These are phyloP conservation scores for Watersipora subatra DNA, from an alignment of 1,140 invertebrate genomes.

Conservation along the genomic window DNA sequence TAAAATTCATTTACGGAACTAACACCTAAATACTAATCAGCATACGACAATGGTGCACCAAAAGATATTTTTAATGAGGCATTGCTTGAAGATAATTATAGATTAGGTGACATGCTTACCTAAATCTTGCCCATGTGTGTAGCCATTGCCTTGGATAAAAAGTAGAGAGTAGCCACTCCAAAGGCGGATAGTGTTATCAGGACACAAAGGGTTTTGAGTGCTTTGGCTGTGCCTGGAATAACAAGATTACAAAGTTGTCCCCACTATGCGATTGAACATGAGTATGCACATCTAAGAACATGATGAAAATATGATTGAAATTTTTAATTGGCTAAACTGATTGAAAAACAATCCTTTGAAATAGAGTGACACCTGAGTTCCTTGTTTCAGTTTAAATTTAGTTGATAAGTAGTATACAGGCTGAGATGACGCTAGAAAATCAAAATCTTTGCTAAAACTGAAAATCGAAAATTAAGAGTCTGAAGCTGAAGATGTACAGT, in stretches of 20 bases:
- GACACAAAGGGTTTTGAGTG: constrained; percentile 71
- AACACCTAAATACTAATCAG: background rate
- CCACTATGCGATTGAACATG: background rate
- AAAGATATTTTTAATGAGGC: background rate
- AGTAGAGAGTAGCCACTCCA: constrained; percentile 94
- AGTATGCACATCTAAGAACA: background rate
- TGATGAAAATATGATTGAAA: background rate
- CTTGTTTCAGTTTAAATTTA: background rate
- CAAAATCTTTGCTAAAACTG: too few species aligned
- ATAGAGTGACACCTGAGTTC: background rate
- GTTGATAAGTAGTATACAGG: constrained; percentile 50
- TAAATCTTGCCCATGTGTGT: constrained; percentile 82
- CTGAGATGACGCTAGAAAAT: too few species aligned
- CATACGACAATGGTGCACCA: background rate
- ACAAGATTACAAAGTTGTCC: too few species aligned
- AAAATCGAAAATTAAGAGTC: too few species aligned
- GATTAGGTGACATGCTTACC: constrained; percentile 44
- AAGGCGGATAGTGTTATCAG: constrained; percentile 61
- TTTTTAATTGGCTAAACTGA: background rate
- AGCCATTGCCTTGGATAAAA: constrained; percentile 78
- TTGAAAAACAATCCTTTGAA: background rate
- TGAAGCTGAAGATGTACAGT: too few species aligned
- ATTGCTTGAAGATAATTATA: background rate
- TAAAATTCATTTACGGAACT: too few species aligned
- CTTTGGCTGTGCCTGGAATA: constrained; percentile 67